Base-by-base conservation (phyloP, 2,888 invertebrate species). In the Drosophila acutilabella region DNA sequence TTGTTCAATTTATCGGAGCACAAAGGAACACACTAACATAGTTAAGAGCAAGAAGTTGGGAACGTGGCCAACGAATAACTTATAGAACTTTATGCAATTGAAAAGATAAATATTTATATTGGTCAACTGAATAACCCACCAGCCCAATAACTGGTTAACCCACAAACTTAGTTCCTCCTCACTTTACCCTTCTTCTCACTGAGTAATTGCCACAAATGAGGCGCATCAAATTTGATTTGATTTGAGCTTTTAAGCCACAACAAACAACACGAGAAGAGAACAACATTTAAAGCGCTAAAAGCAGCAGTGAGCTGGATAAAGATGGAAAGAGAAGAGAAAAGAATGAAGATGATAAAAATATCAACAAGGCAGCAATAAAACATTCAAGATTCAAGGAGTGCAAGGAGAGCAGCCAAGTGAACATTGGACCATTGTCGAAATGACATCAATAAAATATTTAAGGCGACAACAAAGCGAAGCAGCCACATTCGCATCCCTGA, bases 381-480 rank as follows among this genome's bases (percentile, higher is more conserved):
- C 65, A 84, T 80, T 76, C 65, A 78, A 44, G 61, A 54, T 62
- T 62, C 47, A 57, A 64, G 64, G 13, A 80, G 53, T 53, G 64
- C 36, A 45, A 56, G 47, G 13, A 57, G 57, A 66, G 80, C 82
- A 74, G 58, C 64, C 72, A 81, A 84, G 81, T 85, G 77, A 80
- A 68, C 77, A 78, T 67, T 74, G 69, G 61, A 79, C 70, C 59
- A 81, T 87, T 89, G 85, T 87, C 78, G 66, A 77, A 86, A 86
- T 76, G 81, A 81, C 89, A 84, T 87, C 78, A 85, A 87, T 87
- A 84, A 87, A 84, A 88, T 78, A 81, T 81, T 84, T 71, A 87
- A 80, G 70, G 74, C 66, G 69, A 71, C 74, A 85, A 74, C 64
- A 74, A 72, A 75, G 70, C 64, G 64, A 53, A 47, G 66, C 61